Base-by-base conservation (phyloP, 2,888 invertebrate species). In the Protodeltote pygarga region DNA sequence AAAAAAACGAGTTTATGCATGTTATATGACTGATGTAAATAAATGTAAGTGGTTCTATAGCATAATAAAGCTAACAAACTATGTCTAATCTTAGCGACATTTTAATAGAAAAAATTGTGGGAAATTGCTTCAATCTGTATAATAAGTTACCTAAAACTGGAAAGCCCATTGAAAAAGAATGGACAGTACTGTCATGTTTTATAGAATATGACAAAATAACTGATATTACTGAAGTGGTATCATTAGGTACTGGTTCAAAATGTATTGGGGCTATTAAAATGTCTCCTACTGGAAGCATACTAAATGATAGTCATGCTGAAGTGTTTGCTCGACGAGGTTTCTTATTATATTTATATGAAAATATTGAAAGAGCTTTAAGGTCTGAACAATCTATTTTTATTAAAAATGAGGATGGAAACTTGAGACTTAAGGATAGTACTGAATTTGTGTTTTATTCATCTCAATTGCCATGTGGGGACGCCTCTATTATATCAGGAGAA, bases 271-370 rank as follows among this genome's bases (percentile, higher is more conserved):
- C 93, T 42, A 85, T 87, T 2, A 94, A 94, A 79, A 89, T 96
- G 88, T 94, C 94, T 38, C 72, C 89, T 1, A 80, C 79, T 16
- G 98, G 98, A 1, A 93, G 94, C 67, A 92, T 96, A 50, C 73
- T 99, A 8, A 97, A 97, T 78, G 98, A 99, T 82, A 97, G 97
- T 23, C 98, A 99, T 88, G 98, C 98, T 1, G 98, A 99, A 92
- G 93, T 98, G 14, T 87, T 98, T 35, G 95, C 97, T 3, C 93
- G 98, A 65, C 93, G 98, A 67, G 95, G 95, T 0, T 96, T 98
- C 73, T 66, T 98, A 13, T 87, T 96, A 49, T 98, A 96, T 79
- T 77, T 97, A 2, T 95, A 96, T 66, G 82, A 94, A 39, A 93
- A 96, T 73, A 84, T 96, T 11, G 75, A 87, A 5, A 78, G 81